Evolutionary conservation across 30 jellyfish, hydroid and myxozoan genomes (phyloP).

Genomic region (Pelagia noctiluca): DNA sequence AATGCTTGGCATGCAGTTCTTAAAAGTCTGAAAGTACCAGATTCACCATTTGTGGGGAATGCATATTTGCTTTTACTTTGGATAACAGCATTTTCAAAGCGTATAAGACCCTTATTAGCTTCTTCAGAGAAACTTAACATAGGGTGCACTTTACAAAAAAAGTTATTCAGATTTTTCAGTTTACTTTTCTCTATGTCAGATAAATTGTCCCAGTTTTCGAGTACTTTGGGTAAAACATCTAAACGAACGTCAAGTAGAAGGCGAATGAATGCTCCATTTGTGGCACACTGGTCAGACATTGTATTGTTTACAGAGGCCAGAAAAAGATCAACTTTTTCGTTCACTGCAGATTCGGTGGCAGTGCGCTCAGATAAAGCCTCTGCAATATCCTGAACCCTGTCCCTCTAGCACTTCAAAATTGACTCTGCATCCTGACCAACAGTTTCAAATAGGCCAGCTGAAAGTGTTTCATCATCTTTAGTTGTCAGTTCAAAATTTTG

Average conservation of each 20-base stretch:
- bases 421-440: slow-evolving; percentile 67
- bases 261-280: slow-evolving; percentile 26
- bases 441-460: slow-evolving; percentile 27
- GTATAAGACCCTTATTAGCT: not conserved
- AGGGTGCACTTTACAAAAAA: slow-evolving; percentile 28
- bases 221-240: slow-evolving; percentile 32
- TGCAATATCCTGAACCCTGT: slow-evolving; percentile 30
- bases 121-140: slow-evolving; percentile 12
- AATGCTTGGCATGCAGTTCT: slow-evolving; percentile 20
- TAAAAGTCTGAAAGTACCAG: slow-evolving; percentile 22
- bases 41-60: not conserved
- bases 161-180: slow-evolving; percentile 3
- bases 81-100: not conserved
- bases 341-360: not conserved
- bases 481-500: slow-evolving; percentile 57
- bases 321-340: not conserved
- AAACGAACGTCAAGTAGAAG: not conserved
- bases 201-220: slow-evolving; percentile 1
- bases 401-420: slow-evolving; percentile 25
- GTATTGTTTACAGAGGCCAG: slow-evolving; percentile 31
- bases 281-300: slow-evolving; percentile 21
- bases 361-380: slow-evolving; percentile 8
- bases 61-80: slow-evolving; percentile 18
- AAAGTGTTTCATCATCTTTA: slow-evolving; percentile 2
- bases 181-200: not conserved